phyloP scores from a whole-genome alignment of 2,113 vertebrate species.

The Apeltes quadracus region DNA sequence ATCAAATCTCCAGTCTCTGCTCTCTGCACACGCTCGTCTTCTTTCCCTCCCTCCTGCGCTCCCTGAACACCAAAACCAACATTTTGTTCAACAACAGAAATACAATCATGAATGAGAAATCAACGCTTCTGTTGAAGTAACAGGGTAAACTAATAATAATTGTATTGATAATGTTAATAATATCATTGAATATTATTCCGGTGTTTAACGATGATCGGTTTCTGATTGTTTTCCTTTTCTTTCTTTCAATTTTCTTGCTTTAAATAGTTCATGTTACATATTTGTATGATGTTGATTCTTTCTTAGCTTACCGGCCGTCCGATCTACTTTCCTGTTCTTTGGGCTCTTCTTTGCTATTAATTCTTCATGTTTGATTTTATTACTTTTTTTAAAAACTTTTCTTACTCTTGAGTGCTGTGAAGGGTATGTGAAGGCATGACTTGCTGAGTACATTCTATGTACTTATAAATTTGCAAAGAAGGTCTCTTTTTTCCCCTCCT shows the following conservation, averaged over 20 bases:
- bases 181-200: slow-evolving; percentile 81
- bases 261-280: slow-evolving; percentile 81
- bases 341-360: slow-evolving; percentile 75
- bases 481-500: slow-evolving; percentile 50
- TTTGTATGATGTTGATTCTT: slow-evolving; percentile 81
- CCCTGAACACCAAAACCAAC: slow-evolving; percentile 77
- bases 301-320: slow-evolving; percentile 71
- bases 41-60: slow-evolving; percentile 67
- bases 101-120: slow-evolving; percentile 82
- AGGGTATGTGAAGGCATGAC: slow-evolving; percentile 82
- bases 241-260: slow-evolving; percentile 58
- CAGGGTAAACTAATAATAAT: slow-evolving; percentile 85
- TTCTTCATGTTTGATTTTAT: slow-evolving; percentile 73
- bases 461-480: slow-evolving; percentile 69
- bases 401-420: slow-evolving; percentile 75
- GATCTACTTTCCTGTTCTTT: slow-evolving; percentile 71
- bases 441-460: slow-evolving; percentile 77
- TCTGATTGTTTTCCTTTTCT: slow-evolving; percentile 70
- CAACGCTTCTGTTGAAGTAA: slow-evolving; percentile 79
- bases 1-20: slow-evolving; percentile 62
- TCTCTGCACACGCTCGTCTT: slow-evolving; percentile 58
- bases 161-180: slow-evolving; percentile 83
- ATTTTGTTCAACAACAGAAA: slow-evolving; percentile 72
- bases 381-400: slow-evolving; percentile 63
- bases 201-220: slow-evolving; percentile 81